A percentile compares a stretch with the other conserved stretches of the same genome.
These are phyloP conservation scores for Anthoscopus minutus DNA, from an alignment of 2,113 vertebrate genomes.

Conservation along the genomic window DNA sequence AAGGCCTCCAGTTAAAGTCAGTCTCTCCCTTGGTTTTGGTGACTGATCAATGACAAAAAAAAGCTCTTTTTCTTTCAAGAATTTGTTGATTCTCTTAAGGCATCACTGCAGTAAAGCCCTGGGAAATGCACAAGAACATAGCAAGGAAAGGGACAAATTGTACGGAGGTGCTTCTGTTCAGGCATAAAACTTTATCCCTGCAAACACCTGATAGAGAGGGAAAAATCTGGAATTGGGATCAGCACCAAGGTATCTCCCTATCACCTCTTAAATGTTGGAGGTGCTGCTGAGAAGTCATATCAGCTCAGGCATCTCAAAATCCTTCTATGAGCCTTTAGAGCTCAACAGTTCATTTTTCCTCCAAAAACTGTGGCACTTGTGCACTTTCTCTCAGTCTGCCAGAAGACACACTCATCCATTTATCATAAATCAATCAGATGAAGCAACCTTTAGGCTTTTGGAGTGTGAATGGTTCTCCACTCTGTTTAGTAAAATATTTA, in stretches of 20 bases:
- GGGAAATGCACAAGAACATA: not conserved
- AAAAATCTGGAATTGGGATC: not conserved
- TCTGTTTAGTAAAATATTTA: not conserved
- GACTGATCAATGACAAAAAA: not conserved
- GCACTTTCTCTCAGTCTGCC: not conserved
- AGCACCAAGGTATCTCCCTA: not conserved
- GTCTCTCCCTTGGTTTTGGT: not conserved
- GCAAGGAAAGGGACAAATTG: not conserved
- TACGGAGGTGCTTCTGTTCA: not conserved
- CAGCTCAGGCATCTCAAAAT: not conserved
- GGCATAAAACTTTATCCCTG: not conserved
- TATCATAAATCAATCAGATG: not conserved
- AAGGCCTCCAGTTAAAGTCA: not conserved
- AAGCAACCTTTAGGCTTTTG: not conserved
- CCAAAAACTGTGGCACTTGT: not conserved
- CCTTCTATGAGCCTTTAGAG: not conserved
- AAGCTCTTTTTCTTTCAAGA: not conserved
- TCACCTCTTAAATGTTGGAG: not conserved
- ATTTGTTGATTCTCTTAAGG: not conserved
- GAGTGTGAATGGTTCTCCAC: not conserved
- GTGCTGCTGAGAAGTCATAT: not conserved
- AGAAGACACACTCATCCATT: not conserved
- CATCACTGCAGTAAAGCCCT: not conserved
- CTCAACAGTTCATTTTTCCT: not conserved
- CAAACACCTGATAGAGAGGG: not conserved